Conservation (phyloP, 1,140 invertebrate genomes). For the Berghia stephanieae region DNA sequence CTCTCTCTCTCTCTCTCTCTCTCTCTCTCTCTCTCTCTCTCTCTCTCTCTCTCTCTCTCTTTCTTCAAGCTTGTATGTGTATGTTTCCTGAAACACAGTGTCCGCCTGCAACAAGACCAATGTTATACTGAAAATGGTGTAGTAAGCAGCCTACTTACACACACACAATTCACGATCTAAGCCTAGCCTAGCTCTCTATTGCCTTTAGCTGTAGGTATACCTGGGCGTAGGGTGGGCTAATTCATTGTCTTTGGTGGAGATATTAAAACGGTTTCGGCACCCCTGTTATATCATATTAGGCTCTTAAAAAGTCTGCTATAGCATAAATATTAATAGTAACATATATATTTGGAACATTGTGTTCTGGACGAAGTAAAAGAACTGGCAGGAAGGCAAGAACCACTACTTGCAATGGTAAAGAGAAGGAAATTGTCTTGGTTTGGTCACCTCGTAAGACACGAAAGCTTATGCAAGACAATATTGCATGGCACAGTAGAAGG, state of each 20-base stretch:
- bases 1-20: not conserved
- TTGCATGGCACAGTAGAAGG: no score
- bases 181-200: no score
- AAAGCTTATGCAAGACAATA: no score
- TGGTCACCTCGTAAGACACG: no score
- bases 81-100: not conserved
- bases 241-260: not conserved
- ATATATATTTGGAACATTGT: no score
- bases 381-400: no score
- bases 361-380: no score
- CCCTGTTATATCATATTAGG: not conserved
- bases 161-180: not conserved
- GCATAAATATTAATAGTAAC: not conserved
- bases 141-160: not conserved
- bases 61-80: not conserved
- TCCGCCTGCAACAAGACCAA: not conserved
- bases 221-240: no score
- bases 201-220: no score
- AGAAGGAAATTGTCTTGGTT: no score
- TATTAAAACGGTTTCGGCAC: not conserved
- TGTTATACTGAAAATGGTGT: not conserved
- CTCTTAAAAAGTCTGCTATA: not conserved
- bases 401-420: no score
- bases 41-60: not conserved
- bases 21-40: not conserved